phyloP scores from a whole-genome alignment of 2,797 vertebrate species.

The Merluccius polli region DNA sequence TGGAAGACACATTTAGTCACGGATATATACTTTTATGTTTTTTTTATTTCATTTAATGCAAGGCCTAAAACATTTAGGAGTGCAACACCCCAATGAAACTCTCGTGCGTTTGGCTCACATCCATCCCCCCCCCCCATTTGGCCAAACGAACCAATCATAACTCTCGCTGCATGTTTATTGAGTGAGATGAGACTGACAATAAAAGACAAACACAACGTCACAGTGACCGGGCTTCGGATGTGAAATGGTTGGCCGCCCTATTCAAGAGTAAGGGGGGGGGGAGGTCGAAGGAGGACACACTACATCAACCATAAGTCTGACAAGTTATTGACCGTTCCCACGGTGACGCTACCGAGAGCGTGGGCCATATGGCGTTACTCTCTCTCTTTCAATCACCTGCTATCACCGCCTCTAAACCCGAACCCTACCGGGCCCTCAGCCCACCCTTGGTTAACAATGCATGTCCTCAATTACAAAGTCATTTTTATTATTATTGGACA shows the following conservation, averaged over 20 bases:
- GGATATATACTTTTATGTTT: not conserved
- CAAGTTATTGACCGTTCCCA: conserved; percentile 53
- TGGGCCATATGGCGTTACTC: conserved; percentile 45
- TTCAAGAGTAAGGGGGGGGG: conserved; percentile 20
- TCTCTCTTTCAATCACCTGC: conserved; percentile 35
- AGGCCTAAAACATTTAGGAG: not conserved
- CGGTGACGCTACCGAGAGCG: conserved; percentile 39
- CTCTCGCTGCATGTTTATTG: too few relatives aligned
- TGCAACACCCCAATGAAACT: not conserved
- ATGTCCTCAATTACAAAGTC: conserved; percentile 45
- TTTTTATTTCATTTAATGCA: not conserved
- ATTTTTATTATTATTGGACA: conserved; percentile 14
- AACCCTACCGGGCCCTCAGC: conserved; percentile 14
- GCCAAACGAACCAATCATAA: too few relatives aligned
- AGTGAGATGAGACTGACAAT: conserved; percentile 12
- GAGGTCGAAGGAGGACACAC: conserved; percentile 17
- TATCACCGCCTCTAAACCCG: conserved; percentile 6
- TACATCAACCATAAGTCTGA: conserved; percentile 38
- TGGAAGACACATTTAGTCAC: too few relatives aligned
- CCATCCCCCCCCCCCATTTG: not conserved
- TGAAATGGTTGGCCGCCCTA: conserved; percentile 33
- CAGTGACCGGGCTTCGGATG: conserved; percentile 11
- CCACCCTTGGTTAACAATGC: conserved; percentile 41
- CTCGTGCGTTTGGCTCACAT: not conserved
- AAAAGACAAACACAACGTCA: conserved; percentile 17